Base-by-base conservation (phyloP, 92 coral and sea anemone genomes). In the Bergia sp. region DNA sequence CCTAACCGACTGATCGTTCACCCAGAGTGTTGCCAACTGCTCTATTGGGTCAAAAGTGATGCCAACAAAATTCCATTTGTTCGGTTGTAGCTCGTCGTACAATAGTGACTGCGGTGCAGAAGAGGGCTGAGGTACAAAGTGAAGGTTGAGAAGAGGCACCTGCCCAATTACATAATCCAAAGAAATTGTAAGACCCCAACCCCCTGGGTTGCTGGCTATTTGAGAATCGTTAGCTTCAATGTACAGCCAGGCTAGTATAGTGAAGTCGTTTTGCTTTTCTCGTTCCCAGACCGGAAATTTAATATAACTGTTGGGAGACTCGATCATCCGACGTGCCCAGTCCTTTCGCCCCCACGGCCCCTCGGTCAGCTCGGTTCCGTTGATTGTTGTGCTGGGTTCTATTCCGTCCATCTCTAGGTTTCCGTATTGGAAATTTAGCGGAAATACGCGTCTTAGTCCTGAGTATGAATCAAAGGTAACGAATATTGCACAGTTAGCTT, bases 391-490 rank as follows among this genome's bases (percentile, higher is more conserved):
- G 39, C 16, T 7, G 13, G 86, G 77, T 9, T 16, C 23, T 42
- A 66, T 82, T n/a, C 86, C 86, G 42, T 82, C 86, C 77, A 82
- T 67, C 65, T 82, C 86, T 8, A 43, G 11, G 29, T 43, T 66
- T n/a, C 2, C 44, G 76, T 43, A 82, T 43, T 82, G 0, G 9
- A 0, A 23, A 75, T 67, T 82, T 21, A 82, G 41, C 16, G 86
- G 86, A 23, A 82, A 82, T 12, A 82, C 86, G 23, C 86, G 73
- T 47, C 86, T 82, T 82, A 39, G 10, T 8, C 86, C 86, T 82
- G 61, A 39, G 23, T 76, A 4, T 76, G 3, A 41, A 41, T 18
- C 29, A 20, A 61, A 57, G 50, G 9, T 10, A 3, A 45, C 8
- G 9, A 45, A 45, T 45, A 10, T 45, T 45, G 5, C 50, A 3